These are phyloP conservation scores for Melanotaenia maccullochi DNA, from an alignment of 2,797 vertebrate species.

Conservation along the genomic window DNA sequence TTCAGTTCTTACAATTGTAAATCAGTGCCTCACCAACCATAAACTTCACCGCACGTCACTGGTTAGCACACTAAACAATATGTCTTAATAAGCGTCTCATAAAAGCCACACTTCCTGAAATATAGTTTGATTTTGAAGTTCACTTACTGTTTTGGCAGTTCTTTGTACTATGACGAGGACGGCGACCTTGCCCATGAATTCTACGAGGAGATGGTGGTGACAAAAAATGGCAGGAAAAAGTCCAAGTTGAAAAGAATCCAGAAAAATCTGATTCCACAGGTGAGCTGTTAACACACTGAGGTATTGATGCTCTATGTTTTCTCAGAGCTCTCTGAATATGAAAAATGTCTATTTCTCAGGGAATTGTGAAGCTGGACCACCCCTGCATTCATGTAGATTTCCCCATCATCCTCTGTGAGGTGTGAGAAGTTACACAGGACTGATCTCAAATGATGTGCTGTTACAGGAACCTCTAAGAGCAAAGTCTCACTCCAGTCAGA, in stretches of 20 bases:
- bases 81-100: not conserved
- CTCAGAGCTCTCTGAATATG: not conserved
- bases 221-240: slow-evolving; percentile 94
- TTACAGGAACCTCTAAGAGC: slow-evolving; percentile 25
- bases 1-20: too few species aligned
- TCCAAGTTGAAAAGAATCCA: slow-evolving; percentile 97
- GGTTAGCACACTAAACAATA: not conserved
- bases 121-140: not conserved
- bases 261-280: slow-evolving; percentile 98
- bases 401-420: slow-evolving; percentile 95
- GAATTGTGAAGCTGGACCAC: slow-evolving; percentile 92
- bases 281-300: slow-evolving; percentile 57
- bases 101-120: not conserved
- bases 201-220: slow-evolving; percentile 96
- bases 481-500: slow-evolving; percentile 29
- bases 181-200: slow-evolving; percentile 98
- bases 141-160: slow-evolving; percentile 80
- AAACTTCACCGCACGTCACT: too few species aligned
- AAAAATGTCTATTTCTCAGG: slow-evolving; percentile 76
- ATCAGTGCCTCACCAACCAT: too few species aligned
- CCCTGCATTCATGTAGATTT: slow-evolving; percentile 98
- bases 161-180: slow-evolving; percentile 97
- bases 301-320: not conserved
- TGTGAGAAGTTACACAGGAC: slow-evolving; percentile 78
- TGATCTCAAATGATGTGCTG: slow-evolving; percentile 25